Conservation (phyloP, 2,797 vertebrate genomes). For the Simalia tracyae region DNA sequence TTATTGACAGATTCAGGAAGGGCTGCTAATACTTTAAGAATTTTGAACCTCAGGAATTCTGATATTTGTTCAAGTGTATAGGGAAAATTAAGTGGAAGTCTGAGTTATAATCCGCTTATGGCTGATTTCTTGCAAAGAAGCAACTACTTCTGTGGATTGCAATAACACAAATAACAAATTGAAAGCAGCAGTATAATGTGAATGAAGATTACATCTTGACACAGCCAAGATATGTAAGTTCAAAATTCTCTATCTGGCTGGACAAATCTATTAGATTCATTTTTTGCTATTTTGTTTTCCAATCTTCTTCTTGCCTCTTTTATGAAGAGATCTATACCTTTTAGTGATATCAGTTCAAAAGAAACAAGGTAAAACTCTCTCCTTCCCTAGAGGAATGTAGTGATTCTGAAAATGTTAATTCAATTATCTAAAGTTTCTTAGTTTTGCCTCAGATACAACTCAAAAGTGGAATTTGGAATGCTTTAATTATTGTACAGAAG, state of each 20-base stretch:
- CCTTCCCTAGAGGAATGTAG: not conserved
- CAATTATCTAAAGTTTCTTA: not conserved
- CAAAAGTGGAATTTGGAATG: rapidly evolving
- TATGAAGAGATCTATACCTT: not conserved
- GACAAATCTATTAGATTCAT: not conserved
- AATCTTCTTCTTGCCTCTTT: not conserved
- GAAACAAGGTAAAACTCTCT: not conserved
- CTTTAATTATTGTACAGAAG: not conserved
- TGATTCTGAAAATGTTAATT: not conserved
- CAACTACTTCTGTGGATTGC: not conserved
- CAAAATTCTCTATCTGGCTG: no score
- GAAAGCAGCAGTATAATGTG: not conserved
- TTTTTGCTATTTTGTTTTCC: not conserved
- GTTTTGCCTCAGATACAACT: not conserved
- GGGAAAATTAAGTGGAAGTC: not conserved
- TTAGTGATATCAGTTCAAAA: not conserved
- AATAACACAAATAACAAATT: not conserved
- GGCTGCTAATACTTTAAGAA: not conserved
- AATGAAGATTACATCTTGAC: no score
- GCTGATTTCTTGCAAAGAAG: not conserved
- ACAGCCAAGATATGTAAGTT: no score
- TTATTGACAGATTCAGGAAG: not conserved
- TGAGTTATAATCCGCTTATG: not conserved
- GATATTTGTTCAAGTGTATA: not conserved
- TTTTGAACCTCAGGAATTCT: not conserved